Evolutionary conservation across 2,888 invertebrate genomes (phyloP).

Genomic region (Rhynchonema sp.): DNA sequence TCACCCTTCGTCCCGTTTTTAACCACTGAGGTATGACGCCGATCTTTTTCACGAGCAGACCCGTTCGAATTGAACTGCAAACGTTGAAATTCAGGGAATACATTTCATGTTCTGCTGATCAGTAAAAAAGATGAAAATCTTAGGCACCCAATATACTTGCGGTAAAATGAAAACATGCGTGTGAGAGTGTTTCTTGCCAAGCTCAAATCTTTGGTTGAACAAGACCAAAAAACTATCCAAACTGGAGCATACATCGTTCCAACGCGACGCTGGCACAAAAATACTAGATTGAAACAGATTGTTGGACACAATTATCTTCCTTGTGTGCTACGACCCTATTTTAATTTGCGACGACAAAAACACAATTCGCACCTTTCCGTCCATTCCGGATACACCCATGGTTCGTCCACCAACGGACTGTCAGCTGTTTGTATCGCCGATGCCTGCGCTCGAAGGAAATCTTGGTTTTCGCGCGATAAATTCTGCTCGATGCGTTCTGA

Average conservation of each 20-base stretch:
- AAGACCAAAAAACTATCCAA: no score
- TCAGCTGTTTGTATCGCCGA: neutral
- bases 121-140: no score
- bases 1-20: slow-evolving; percentile 56
- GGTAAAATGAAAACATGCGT: no score
- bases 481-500: neutral
- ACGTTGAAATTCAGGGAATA: no score
- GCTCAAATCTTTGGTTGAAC: no score
- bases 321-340: no score
- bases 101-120: no score
- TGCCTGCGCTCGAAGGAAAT: neutral
- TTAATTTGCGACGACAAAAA: no score
- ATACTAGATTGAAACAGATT: neutral
- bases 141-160: no score
- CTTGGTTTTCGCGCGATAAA: neutral
- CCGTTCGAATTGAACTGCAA: neutral
- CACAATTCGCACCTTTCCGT: neutral
- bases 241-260: no score
- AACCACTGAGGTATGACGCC: slow-evolving; percentile 77
- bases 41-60: slow-evolving; percentile 43
- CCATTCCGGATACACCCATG: neutral
- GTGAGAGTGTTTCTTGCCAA: no score
- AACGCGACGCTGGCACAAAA: neutral
- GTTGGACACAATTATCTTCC: no score
- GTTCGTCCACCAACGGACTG: neutral